Conservation (phyloP, 2,797 vertebrate species). For the Fistularia commersonii region DNA sequence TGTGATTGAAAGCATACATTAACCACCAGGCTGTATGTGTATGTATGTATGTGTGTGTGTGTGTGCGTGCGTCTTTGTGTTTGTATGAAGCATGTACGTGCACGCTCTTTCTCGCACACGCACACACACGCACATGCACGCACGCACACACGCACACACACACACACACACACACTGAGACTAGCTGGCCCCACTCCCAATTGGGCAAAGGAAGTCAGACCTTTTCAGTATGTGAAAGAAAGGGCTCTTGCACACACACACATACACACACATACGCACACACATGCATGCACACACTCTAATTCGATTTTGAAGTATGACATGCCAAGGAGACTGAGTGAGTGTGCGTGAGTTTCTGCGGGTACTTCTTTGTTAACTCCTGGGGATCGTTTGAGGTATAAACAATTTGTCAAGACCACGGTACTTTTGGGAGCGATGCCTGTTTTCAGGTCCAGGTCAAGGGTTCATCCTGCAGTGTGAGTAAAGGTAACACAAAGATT, state of each 20-base stretch:
- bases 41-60: no score
- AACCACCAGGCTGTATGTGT: conserved; percentile 25
- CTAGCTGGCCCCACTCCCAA: conserved; percentile 26
- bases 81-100: no score
- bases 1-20: conserved; percentile 71
- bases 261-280: conserved; percentile 15
- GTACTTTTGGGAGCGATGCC: no score
- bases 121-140: conserved; percentile 17
- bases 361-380: no score
- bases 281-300: conserved; percentile 29
- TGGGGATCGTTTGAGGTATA: no score
- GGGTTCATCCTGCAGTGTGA: no score
- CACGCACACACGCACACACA: conserved; percentile 8
- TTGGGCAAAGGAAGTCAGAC: conserved; percentile 47
- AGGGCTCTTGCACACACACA: conserved; percentile 22
- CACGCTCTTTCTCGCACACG: conserved; percentile 9
- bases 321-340: conserved; percentile 5
- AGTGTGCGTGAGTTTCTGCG: background rate
- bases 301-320: conserved; percentile 56
- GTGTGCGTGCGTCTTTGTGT: background rate
- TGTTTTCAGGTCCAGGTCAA: no score
- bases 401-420: no score
- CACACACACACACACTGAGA: conserved; percentile 14
- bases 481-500: no score
- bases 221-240: conserved; percentile 38